Base-by-base conservation (phyloP, 2,797 vertebrate species). In the Heliangelus exortis region DNA sequence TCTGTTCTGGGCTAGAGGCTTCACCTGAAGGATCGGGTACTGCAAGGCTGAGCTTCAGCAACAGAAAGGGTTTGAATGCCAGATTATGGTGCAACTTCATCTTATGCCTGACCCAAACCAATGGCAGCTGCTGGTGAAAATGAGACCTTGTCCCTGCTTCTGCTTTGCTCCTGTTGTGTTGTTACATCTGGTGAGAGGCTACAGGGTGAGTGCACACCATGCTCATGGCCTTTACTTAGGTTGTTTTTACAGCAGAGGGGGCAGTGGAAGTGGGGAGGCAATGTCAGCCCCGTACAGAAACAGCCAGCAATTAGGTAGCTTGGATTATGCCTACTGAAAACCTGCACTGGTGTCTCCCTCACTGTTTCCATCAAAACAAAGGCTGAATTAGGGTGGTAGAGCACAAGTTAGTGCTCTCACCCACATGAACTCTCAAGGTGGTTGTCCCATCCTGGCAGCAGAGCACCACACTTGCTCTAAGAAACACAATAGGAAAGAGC, bases 151-250 rank as follows among this genome's bases (percentile, higher is more conserved):
- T 68, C 28, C 25, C 45, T 47, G 48, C 29, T 12, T 43, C 73
- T 74, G 43, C 57, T 59, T 53, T 84, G 31, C 20, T 89, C 22
- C 71, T 66, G 8, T 34, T 57, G 45, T 10, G 12, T 86, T 75
- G 15, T 86, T 75, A 17, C 1, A 0, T 33, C 28, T 67, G 47
- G 25, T 75, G 75, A 67, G 28, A 74, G 72, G 51, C 77, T 78
- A 7, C 51, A 10, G 34, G 15, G 7, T 1, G 9, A 76, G 33
- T 26, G n/a, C 89, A 74, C 71, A 21, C 22, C 0, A 0, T 68
- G 43, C 71, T 79, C 39, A 9, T 9, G 57, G 36, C 61, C 45
- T 61, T 88, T 43, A 20, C 26, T 87, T 47, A 33, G 14, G 12
- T 4, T 72, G 6, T 7, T 66, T 71, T 76, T 78, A 41, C 31